Evolutionary conservation across 2,888 invertebrate species (phyloP).

Genomic region (Macrosoma leucophasiata): DNA sequence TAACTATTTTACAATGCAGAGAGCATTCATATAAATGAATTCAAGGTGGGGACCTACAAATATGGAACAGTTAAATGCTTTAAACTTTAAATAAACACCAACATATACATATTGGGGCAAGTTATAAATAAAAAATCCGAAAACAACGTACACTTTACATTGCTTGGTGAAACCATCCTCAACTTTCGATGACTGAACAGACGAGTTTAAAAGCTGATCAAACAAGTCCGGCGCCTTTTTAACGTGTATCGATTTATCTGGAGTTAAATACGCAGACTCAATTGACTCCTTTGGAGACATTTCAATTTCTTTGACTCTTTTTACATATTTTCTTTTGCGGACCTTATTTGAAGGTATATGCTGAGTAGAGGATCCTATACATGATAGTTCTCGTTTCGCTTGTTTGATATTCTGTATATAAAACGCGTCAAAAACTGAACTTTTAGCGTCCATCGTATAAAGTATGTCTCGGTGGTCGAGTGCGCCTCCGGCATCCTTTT

Average conservation of each 20-base stretch:
- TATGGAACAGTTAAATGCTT: too few relatives aligned
- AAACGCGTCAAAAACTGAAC: constrained; percentile 59
- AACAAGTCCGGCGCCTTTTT: constrained; percentile 58
- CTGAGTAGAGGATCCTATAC: constrained; percentile 39
- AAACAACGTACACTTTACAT: neutral
- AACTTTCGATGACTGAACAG: constrained; percentile 6
- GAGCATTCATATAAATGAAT: too few relatives aligned
- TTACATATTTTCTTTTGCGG: constrained; percentile 61
- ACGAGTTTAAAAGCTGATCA: constrained; percentile 52
- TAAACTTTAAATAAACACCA: too few relatives aligned
- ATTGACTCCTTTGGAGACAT: constrained; percentile 32
- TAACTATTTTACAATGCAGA: too few relatives aligned
- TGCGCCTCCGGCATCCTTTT: constrained; percentile 45
- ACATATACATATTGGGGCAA: too few relatives aligned
- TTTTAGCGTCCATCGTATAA: constrained; percentile 47
- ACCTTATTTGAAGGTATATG: constrained; percentile 43
- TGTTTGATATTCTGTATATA: constrained; percentile 66
- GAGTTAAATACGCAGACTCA: constrained; percentile 49
- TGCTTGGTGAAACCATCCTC: neutral
- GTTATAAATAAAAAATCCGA: constrained; percentile 2
- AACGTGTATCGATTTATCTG: constrained; percentile 60
- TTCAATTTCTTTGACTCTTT: constrained; percentile 49
- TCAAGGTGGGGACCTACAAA: too few relatives aligned
- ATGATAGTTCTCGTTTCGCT: constrained; percentile 57
- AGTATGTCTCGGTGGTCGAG: constrained; percentile 50